phyloP scores from a whole-genome alignment of 2,888 invertebrate species.

The Sarcophaga variegata region DNA sequence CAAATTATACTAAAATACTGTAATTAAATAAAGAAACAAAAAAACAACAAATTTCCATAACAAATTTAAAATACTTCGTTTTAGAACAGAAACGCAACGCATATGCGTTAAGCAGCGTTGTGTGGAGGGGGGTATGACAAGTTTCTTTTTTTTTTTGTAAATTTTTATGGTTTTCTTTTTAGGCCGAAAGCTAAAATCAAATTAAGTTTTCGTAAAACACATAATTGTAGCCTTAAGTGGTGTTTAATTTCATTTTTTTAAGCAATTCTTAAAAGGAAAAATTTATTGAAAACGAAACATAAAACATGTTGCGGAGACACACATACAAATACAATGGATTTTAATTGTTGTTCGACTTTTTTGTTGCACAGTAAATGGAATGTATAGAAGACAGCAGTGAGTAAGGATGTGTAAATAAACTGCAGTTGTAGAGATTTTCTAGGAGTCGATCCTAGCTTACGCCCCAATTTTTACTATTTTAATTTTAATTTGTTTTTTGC shows the following conservation, averaged over 20 bases:
- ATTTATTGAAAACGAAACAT: neutral
- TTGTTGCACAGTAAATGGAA: neutral
- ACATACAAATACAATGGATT: no score
- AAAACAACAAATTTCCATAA: neutral
- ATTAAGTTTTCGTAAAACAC: constrained; percentile 23
- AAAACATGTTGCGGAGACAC: neutral
- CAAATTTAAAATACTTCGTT: neutral
- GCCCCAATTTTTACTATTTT: no score
- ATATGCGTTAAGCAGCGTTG: neutral
- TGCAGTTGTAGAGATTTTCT: no score
- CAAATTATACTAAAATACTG: constrained; percentile 47
- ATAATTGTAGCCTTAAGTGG: constrained; percentile 15
- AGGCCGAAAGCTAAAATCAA: constrained; percentile 36
- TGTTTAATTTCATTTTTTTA: constrained; percentile 13
- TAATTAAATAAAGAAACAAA: constrained; percentile 19
- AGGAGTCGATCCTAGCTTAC: no score
- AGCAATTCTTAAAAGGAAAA: constrained; percentile 2
- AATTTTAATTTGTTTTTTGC: no score
- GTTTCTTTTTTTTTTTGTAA: neutral
- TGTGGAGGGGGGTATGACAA: no score
- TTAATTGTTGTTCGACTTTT: neutral
- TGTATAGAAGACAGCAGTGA: no score
- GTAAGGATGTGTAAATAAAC: no score
- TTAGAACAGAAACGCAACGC: constrained; percentile 28
- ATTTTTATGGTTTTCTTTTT: constrained; percentile 11